phyloP scores from a whole-genome alignment of 2,797 vertebrate species.

The Acipenser oxyrinchus region DNA sequence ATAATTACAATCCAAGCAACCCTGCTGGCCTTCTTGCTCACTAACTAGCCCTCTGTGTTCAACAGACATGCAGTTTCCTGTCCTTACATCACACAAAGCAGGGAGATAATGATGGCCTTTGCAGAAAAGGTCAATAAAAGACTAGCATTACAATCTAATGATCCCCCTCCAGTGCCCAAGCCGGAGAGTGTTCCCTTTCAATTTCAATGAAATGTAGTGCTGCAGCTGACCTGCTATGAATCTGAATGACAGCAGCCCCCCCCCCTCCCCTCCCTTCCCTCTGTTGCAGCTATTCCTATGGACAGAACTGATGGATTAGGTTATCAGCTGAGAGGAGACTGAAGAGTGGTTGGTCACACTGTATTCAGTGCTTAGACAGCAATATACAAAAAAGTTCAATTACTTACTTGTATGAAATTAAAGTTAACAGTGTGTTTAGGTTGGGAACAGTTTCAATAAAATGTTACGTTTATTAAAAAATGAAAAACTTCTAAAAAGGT shows the following conservation, averaged over 20 bases:
- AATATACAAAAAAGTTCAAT: no score
- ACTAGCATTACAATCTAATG: neutral
- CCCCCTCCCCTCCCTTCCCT: neutral
- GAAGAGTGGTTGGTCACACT: neutral
- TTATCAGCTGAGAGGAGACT: neutral
- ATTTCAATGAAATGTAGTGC: neutral
- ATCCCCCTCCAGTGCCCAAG: neutral
- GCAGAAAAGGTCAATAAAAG: neutral
- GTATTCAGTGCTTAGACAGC: no score
- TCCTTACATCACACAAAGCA: neutral
- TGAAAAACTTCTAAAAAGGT: no score
- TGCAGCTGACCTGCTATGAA: neutral
- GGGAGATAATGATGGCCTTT: slow-evolving; percentile 4
- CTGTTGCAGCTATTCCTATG: neutral
- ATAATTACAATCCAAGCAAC: neutral
- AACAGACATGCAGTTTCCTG: neutral
- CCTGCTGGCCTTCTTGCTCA: neutral
- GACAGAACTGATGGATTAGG: neutral
- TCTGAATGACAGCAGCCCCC: neutral
- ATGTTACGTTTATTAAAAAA: no score
- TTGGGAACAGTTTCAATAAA: no score
- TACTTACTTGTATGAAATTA: no score
- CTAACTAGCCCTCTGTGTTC: neutral
- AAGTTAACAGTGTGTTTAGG: no score
- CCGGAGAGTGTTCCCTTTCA: neutral